Conservation (phyloP, 1,140 invertebrate genomes). For the Homarus americanus region DNA sequence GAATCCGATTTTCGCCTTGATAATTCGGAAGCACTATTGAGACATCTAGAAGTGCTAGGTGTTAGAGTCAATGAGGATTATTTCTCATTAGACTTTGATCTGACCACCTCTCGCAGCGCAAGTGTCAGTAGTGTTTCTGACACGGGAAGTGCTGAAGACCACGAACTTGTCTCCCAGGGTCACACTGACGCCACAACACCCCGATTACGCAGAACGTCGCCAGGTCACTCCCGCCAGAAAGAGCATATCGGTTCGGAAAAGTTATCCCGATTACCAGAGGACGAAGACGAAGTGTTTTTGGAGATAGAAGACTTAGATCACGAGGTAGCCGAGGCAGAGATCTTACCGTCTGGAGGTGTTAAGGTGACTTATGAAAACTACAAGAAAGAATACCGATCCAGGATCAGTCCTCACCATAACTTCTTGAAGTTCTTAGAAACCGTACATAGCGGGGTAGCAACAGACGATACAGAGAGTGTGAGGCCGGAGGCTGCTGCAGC, state of each 20-base stretch:
- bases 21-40: conserved; percentile 67
- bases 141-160: conserved; percentile 32
- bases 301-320: conserved; percentile 47
- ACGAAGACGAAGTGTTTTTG: conserved; percentile 27
- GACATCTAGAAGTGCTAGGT: conserved; percentile 63
- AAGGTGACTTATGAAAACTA: conserved; percentile 73
- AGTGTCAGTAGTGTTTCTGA: conserved; percentile 57
- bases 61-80: conserved; percentile 70
- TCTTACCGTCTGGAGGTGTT: conserved; percentile 63
- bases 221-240: not conserved
- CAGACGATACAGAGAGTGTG: not conserved
- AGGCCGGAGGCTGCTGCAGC: not conserved
- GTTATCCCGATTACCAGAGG: not conserved
- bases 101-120: conserved; percentile 59
- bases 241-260: not conserved
- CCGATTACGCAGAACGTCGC: not conserved
- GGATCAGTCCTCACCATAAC: conserved; percentile 70
- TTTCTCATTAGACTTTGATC: conserved; percentile 66
- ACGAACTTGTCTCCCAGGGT: not conserved
- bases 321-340: conserved; percentile 72
- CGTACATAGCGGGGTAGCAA: conserved; percentile 35
- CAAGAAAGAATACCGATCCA: conserved; percentile 65
- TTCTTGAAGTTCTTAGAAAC: conserved; percentile 63
- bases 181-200: not conserved
- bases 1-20: conserved; percentile 46